Evolutionary conservation across 2,888 invertebrate species (phyloP).

Genomic region (Caenorhabditis uteleia): DNA sequence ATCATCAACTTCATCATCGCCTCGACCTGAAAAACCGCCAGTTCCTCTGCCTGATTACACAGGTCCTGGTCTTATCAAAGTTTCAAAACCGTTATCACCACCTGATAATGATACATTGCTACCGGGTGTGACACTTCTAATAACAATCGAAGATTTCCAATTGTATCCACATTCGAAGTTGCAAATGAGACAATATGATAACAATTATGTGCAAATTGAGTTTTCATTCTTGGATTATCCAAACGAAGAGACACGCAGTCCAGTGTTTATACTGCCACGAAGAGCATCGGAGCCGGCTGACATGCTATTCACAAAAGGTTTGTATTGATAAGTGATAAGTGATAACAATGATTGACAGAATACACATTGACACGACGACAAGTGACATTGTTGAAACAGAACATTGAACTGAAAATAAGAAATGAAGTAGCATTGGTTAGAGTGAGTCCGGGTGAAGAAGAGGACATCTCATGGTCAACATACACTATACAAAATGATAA

Average conservation of each 20-base stretch:
- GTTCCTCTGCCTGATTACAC: slow-evolving; percentile 32
- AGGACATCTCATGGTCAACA: slow-evolving; percentile 59
- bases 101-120: slow-evolving; percentile 14
- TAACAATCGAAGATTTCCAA: slow-evolving; percentile 42
- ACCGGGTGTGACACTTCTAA: slow-evolving; percentile 22
- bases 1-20: slow-evolving; percentile 54
- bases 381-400: slow-evolving; percentile 60
- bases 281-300: slow-evolving; percentile 16
- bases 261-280: slow-evolving; percentile 29
- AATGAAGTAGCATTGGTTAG: slow-evolving; percentile 57
- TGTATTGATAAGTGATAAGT: too few relatives aligned
- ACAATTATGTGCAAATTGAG: slow-evolving; percentile 32
- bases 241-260: slow-evolving; percentile 24
- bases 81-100: slow-evolving; percentile 12
- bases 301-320: too few relatives aligned
- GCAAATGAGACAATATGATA: slow-evolving; percentile 36
- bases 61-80: slow-evolving; percentile 40
- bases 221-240: slow-evolving; percentile 42
- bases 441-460: slow-evolving; percentile 46
- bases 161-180: slow-evolving; percentile 49
- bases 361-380: slow-evolving; percentile 54
- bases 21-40: slow-evolving; percentile 37
- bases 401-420: slow-evolving; percentile 53
- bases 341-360: slow-evolving; percentile 37
- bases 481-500: slow-evolving; percentile 47